phyloP scores from a whole-genome alignment of 2,113 vertebrate species.

The Saguinus imperator region DNA sequence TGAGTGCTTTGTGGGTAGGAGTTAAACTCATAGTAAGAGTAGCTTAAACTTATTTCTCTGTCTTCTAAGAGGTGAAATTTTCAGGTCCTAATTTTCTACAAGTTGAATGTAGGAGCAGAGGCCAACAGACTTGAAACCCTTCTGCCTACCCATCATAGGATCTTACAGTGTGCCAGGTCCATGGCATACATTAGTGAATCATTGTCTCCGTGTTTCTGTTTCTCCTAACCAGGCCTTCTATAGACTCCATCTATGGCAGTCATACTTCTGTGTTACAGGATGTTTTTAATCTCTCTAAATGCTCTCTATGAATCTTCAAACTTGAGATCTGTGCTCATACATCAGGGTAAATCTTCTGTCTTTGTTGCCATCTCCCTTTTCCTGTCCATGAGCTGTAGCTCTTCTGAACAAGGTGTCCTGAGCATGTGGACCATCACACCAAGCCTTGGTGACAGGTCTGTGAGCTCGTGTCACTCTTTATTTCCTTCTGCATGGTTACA shows the following conservation, averaged over 20 bases:
- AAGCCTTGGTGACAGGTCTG: rapidly evolving
- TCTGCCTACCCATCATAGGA: neutral
- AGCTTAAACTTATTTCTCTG: neutral
- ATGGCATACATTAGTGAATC: neutral
- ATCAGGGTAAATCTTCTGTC: neutral
- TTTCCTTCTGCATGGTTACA: neutral
- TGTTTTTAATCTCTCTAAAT: neutral
- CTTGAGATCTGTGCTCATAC: neutral
- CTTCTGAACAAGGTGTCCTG: neutral
- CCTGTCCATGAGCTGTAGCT: neutral
- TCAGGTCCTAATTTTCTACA: neutral
- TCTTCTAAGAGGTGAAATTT: neutral
- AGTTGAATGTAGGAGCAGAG: neutral
- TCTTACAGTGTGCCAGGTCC: neutral
- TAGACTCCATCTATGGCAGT: neutral
- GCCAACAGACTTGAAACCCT: neutral
- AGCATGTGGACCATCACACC: neutral
- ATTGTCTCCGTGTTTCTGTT: neutral
- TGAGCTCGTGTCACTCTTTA: neutral
- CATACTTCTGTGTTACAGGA: neutral
- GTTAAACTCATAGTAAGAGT: neutral
- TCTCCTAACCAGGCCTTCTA: neutral
- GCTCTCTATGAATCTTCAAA: neutral
- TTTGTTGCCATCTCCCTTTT: neutral
- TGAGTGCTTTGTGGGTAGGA: neutral